Base-by-base conservation (phyloP, 1,140 invertebrate genomes). In the Drosophila oshimai region DNA sequence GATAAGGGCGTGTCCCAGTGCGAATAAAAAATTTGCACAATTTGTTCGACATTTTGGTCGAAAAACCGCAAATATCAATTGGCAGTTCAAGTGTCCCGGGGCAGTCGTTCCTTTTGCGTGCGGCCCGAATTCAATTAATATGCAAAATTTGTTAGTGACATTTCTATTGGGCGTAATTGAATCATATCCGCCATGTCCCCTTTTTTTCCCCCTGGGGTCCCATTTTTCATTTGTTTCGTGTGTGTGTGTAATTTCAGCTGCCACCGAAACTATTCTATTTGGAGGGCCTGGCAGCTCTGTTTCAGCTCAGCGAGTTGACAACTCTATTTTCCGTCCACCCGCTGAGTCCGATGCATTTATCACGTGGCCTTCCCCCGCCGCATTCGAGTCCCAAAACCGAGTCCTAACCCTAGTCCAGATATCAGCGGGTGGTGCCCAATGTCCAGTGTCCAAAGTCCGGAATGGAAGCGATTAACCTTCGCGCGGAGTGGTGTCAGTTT, bases 41-140 rank as follows among this genome's bases (percentile, higher is more conserved):
- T 79, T 78, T 77, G 76, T 77, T 33, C 41, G 76, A 87, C 81
- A 74, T 74, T 81, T 87, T 77, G 81, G 77, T 74, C 73, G 44
- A 74, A 87, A 62, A 77, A 88, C 77, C 81, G 28, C 81, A 88
- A 74, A 89, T 87, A 89, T 89, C 87, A 89, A 89, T 89, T 89
- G 80, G 62, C 87, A 71, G 78, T 89, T 79, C 58, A 69, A 68
- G 71, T 53, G 64, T 65, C 51, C 69, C 49, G 49, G 24, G 34
- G 36, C 44, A 26, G 46, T 42, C 39, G 26, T 34, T 44, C 28
- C 17, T 9, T 50, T 18, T 13, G 26, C 45, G 34, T 17, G 37
- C 54, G 28, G 49, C 28, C 18, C 7, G 33, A 57, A 58, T 69
- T 73, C 69, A 74, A 84, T 86, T 72, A 79, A 75, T 86, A 79